These are phyloP conservation scores for Poeciliopsis turneri DNA, from an alignment of 2,797 vertebrate genomes.

Conservation along the genomic window DNA sequence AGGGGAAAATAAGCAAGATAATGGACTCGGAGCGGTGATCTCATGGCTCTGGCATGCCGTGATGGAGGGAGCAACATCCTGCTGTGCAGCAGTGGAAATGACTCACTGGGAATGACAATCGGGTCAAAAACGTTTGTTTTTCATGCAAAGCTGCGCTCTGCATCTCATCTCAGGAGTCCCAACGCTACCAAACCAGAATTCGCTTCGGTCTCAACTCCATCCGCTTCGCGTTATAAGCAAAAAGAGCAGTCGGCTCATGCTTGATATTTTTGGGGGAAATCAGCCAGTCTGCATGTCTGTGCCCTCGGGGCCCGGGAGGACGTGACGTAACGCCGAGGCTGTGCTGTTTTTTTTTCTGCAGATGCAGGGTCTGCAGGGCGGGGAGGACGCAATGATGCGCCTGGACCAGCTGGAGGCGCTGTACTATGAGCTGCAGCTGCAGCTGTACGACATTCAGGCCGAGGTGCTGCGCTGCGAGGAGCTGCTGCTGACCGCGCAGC, in stretches of 20 bases:
- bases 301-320: neutral
- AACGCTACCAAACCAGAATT: neutral
- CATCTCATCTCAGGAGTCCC: neutral
- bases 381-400: conserved; percentile 90
- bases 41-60: conserved; percentile 52
- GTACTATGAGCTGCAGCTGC: conserved; percentile 95
- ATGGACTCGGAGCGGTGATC: conserved; percentile 29
- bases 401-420: conserved; percentile 94
- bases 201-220: neutral
- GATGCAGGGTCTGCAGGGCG: conserved; percentile 93
- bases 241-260: neutral
- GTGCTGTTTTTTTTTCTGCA: conserved; percentile 51
- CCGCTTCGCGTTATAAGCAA: neutral
- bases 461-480: conserved; percentile 97
- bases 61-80: conserved; percentile 56
- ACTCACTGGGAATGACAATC: conserved; percentile 36
- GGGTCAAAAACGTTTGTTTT: conserved; percentile 20
- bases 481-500: conserved; percentile 91
- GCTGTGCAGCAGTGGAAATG: conserved; percentile 40
- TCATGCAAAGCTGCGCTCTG: neutral
- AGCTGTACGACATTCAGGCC: conserved; percentile 95
- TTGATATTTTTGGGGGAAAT: neutral
- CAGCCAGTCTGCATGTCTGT: neutral
- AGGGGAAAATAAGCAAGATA: conserved; percentile 5
- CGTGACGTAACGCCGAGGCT: neutral